Conservation (phyloP, 2,888 invertebrate species). For the Heliconius ismenius region DNA sequence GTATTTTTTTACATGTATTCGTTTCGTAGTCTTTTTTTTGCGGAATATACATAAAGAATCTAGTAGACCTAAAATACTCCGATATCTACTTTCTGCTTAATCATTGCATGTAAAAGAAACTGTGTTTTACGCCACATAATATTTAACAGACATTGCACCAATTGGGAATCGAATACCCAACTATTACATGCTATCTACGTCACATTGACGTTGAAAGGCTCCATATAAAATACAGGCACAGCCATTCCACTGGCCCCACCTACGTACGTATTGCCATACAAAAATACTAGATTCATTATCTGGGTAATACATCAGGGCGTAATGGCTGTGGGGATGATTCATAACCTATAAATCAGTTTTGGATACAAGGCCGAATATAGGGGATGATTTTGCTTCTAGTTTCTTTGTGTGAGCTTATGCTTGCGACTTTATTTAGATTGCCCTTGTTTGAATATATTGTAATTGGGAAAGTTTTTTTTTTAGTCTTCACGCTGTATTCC, state of each 20-base stretch:
- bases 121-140: too few species aligned
- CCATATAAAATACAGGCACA: not conserved
- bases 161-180: not conserved
- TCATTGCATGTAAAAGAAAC: too few species aligned
- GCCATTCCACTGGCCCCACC: conserved; percentile 47
- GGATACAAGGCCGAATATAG: conserved; percentile 28
- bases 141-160: not conserved
- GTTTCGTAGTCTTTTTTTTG: too few species aligned
- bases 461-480: not conserved
- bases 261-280: conserved; percentile 79
- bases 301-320: conserved; percentile 72
- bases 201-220: not conserved
- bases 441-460: not conserved
- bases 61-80: too few species aligned
- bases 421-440: conserved; percentile 15
- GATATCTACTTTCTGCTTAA: too few species aligned
- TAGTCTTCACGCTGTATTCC: not conserved
- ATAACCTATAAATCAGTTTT: conserved; percentile 79
- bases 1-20: not conserved
- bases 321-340: conserved; percentile 74
- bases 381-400: conserved; percentile 47
- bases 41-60: too few species aligned
- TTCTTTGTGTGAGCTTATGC: conserved; percentile 17
- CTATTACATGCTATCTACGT: not conserved
- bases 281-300: conserved; percentile 80